Base-by-base conservation (phyloP, 2,888 invertebrate genomes). In the Pteria penguin region DNA sequence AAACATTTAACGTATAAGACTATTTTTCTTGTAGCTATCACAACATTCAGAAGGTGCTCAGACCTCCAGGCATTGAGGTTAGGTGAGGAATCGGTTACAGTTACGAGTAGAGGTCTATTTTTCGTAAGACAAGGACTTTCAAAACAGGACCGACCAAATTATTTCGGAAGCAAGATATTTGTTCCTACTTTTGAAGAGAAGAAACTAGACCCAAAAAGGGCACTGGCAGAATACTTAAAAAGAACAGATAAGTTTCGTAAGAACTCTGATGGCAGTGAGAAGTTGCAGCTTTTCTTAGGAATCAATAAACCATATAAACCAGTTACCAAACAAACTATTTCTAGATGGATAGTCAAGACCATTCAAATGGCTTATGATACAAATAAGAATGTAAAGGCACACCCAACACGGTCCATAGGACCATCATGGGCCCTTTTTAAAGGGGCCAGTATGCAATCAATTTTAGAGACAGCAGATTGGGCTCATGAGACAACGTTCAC, bases 401-500 rank as follows among this genome's bases (percentile, higher is more conserved):
- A 80, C 75, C 11, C 22, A 69, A 55, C 62, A 63, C 70, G 24
- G 72, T n/a, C n/a, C n/a, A n/a, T n/a, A n/a, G n/a, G n/a, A n/a
- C n/a, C n/a, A n/a, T n/a, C n/a, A n/a, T n/a, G 57, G 61, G 75
- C 80, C 14, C 36, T 77, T 4, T 79, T 60, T 45, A 74, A 76
- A 18, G 77, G 79, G n/a, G 73, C 72, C 18, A 55, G 69, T 18
- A 54, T 78, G 26, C 33, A 70, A 24, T 32, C 60, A 14, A 71
- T 81, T 32, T 32, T 79, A 8, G 52, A 69, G 1, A 45, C 73
- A 45, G 79, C 75, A 52, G 76, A 81, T 54, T 76, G 78, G 76
- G 32, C 32, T 26, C 36, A 29, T 45, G 69, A 78, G 22, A 54
- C 72, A n/a, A 81, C 75, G 29, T 75, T 75, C 57, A 67, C 61